These are phyloP conservation scores for Myanophis thanlyinensis DNA, from an alignment of 2,113 vertebrate genomes.

Conservation along the genomic window DNA sequence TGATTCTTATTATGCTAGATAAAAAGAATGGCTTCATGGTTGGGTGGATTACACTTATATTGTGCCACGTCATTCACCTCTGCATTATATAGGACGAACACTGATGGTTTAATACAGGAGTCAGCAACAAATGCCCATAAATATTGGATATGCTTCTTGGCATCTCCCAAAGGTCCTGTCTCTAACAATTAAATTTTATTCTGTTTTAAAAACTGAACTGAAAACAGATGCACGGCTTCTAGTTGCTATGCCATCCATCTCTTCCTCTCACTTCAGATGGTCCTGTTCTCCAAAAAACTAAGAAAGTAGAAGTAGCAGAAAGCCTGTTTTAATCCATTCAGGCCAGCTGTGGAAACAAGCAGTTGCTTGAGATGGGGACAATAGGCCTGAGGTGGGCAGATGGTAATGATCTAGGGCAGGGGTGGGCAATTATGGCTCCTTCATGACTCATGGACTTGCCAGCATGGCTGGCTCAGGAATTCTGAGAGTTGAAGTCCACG, in stretches of 20 bases:
- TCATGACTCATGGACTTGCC: too few relatives aligned
- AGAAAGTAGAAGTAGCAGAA: background rate
- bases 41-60: background rate
- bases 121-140: background rate
- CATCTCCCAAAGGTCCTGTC: background rate
- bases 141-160: background rate
- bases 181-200: background rate
- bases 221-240: background rate
- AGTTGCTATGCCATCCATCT: background rate
- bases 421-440: too few relatives aligned
- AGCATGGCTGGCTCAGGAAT: too few relatives aligned
- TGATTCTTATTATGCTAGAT: background rate
- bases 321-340: background rate
- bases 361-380: background rate
- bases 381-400: background rate
- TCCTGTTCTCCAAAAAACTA: background rate
- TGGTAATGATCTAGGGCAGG: background rate
- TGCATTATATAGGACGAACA: background rate
- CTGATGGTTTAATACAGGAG: background rate
- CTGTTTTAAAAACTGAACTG: background rate
- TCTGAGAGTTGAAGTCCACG: too few relatives aligned
- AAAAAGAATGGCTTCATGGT: background rate
- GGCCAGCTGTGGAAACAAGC: background rate
- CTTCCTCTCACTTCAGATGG: background rate
- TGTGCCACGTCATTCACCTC: background rate